Percentiles rank a stretch among this genome's conserved stretches.
Evolutionary conservation across 2,113 vertebrate species (phyloP).

Genomic region (Haemorhous mexicanus): DNA sequence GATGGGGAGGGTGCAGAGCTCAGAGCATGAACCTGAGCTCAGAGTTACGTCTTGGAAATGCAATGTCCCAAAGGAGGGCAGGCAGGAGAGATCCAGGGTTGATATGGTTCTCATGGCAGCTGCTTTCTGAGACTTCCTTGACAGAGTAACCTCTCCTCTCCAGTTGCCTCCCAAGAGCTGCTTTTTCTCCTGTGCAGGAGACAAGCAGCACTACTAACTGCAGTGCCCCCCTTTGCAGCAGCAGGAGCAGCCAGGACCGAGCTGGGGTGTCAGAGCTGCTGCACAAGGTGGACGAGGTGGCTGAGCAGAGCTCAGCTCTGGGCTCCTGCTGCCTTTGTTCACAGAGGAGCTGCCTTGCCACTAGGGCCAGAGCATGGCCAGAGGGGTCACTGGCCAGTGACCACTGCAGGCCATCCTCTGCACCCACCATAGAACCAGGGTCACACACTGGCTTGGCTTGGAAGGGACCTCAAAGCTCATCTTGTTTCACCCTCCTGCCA

Average conservation of each 20-base stretch:
- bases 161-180: not conserved
- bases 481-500: not conserved
- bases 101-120: not conserved
- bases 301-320: not conserved
- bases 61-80: not conserved
- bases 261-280: not conserved
- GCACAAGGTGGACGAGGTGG: not conserved
- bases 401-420: not conserved
- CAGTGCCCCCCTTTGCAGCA: not conserved
- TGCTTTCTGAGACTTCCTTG: not conserved
- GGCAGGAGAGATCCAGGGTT: not conserved
- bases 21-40: not conserved
- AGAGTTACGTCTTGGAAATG: not conserved
- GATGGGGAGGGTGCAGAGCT: not conserved
- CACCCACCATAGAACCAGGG: not conserved
- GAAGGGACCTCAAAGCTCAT: not conserved
- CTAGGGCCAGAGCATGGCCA: not conserved
- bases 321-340: not conserved
- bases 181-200: not conserved
- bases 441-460: not conserved
- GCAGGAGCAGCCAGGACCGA: not conserved
- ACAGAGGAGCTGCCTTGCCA: not conserved
- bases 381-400: accelerated
- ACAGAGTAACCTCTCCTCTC: not conserved
- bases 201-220: not conserved